Conservation (phyloP, 1,140 invertebrate genomes). For the Brachionus plicatilis region DNA sequence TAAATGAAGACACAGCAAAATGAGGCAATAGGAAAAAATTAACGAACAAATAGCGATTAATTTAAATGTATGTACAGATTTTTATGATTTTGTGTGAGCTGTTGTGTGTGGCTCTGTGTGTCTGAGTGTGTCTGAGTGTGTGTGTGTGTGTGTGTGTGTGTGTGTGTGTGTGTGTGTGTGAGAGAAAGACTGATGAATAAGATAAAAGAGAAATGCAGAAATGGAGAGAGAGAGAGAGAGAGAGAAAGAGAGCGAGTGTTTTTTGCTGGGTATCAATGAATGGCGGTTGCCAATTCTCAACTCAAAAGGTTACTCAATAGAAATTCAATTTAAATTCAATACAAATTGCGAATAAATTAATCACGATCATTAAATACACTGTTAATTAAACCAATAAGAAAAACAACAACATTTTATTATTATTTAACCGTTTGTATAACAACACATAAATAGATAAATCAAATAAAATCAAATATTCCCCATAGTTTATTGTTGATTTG, state of each 20-base stretch:
- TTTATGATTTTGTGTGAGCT: neutral
- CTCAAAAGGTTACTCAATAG: neutral
- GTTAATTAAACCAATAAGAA: neutral
- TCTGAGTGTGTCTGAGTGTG: neutral
- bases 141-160: neutral
- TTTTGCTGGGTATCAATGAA: neutral
- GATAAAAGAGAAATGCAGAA: neutral
- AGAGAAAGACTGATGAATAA: neutral
- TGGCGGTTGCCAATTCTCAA: neutral
- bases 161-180: neutral
- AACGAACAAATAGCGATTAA: neutral
- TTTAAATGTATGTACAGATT: slow-evolving; percentile 8
- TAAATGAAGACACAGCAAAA: neutral
- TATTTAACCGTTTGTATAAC: neutral
- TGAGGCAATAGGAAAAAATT: neutral
- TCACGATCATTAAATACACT: neutral
- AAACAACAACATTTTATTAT: neutral
- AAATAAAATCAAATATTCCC: neutral
- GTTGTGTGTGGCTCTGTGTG: neutral
- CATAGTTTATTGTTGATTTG: no score
- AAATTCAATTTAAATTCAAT: no score
- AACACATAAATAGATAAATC: neutral
- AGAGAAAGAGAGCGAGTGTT: neutral
- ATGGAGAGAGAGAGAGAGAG: neutral
- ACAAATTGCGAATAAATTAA: neutral